Conservation (phyloP, 1,140 invertebrate genomes). For the Zaprionus ornatus region DNA sequence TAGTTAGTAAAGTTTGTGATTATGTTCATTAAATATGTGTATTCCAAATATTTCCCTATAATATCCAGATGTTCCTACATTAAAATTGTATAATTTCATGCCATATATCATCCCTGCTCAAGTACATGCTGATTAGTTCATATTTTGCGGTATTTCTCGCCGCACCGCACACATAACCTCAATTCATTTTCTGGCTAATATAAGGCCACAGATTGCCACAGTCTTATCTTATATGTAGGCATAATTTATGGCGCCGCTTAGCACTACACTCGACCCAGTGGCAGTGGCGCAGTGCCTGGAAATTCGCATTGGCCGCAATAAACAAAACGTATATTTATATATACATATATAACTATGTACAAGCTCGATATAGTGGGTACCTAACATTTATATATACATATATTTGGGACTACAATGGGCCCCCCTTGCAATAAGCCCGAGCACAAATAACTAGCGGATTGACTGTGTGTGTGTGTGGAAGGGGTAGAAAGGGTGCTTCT, state of each 20-base stretch:
- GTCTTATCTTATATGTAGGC: conserved; percentile 45
- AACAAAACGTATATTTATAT: conserved; percentile 32
- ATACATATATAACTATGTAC: conserved; percentile 7
- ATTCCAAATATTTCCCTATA: not conserved
- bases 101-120: not conserved
- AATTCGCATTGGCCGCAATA: conserved; percentile 21
- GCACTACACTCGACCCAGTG: conserved; percentile 41
- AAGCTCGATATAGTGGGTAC: not conserved
- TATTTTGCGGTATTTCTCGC: conserved; percentile 12
- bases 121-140: not conserved
- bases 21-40: not conserved
- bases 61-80: not conserved
- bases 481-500: not conserved
- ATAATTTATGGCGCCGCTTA: conserved; percentile 71
- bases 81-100: not conserved
- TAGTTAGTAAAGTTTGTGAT: no score
- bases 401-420: conserved; percentile 15
- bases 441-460: conserved; percentile 26
- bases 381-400: not conserved
- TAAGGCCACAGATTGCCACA: conserved; percentile 53
- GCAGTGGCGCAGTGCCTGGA: conserved; percentile 9
- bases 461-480: not conserved
- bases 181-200: conserved; percentile 40
- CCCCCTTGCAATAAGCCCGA: conserved; percentile 21
- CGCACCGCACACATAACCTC: conserved; percentile 39